phyloP scores from a whole-genome alignment of 2,888 invertebrate genomes.

The Xanthia togata region DNA sequence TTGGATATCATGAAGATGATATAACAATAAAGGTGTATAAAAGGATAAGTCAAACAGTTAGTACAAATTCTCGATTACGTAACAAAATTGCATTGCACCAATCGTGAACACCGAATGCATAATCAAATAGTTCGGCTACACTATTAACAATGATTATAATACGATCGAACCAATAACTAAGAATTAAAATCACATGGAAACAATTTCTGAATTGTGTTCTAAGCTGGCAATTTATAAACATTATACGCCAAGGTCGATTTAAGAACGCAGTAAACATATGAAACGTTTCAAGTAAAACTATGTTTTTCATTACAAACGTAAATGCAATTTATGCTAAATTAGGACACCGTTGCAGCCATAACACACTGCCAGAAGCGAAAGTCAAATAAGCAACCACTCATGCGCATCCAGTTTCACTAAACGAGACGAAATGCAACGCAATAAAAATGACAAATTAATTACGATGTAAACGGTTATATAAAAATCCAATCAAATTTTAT shows the following conservation, averaged over 20 bases:
- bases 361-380: slow-evolving; percentile 79
- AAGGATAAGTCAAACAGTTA: slow-evolving; percentile 30
- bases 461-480: slow-evolving; percentile 46
- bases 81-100: slow-evolving; percentile 31
- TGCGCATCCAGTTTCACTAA: slow-evolving; percentile 81
- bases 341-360: slow-evolving; percentile 67
- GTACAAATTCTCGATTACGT: slow-evolving; percentile 36
- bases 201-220: slow-evolving; percentile 50
- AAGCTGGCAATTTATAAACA: slow-evolving; percentile 72
- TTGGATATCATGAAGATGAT: slow-evolving; percentile 6
- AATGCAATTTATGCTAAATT: slow-evolving; percentile 59
- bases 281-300: slow-evolving; percentile 60
- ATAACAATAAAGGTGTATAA: slow-evolving; percentile 5
- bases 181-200: slow-evolving; percentile 49
- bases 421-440: slow-evolving; percentile 63
- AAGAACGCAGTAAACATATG: slow-evolving; percentile 41
- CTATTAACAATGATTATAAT: slow-evolving; percentile 18
- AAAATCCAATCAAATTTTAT: slow-evolving; percentile 45
- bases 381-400: slow-evolving; percentile 81
- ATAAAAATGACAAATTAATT: slow-evolving; percentile 57
- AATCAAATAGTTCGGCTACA: slow-evolving; percentile 57
- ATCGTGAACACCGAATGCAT: slow-evolving; percentile 44
- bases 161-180: slow-evolving; percentile 28
- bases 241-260: slow-evolving; percentile 71
- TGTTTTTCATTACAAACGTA: slow-evolving; percentile 32